phyloP scores from a whole-genome alignment of 1,140 invertebrate genomes.

The Sogatella furcifera region DNA sequence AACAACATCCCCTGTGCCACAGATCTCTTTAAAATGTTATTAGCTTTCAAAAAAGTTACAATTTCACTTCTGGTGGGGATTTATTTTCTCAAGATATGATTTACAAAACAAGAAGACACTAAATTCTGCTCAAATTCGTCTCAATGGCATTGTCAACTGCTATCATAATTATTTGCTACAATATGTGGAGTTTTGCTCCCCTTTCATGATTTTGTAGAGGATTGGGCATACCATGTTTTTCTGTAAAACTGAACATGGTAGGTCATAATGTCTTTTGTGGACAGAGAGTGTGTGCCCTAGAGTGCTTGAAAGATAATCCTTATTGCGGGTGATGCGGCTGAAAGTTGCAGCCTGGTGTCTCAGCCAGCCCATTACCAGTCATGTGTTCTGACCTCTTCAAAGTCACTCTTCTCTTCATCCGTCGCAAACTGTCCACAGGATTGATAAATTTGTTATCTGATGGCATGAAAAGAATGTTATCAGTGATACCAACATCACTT shows the following conservation, averaged over 20 bases:
- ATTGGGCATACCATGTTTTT: slow-evolving; percentile 6
- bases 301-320: slow-evolving; percentile 1
- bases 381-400: not conserved
- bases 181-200: too few species aligned
- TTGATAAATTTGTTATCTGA: not conserved
- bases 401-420: not conserved
- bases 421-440: not conserved
- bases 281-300: slow-evolving; percentile 6
- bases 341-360: slow-evolving; percentile 9
- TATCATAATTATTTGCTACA: too few species aligned
- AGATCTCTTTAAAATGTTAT: too few species aligned
- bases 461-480: not conserved
- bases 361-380: slow-evolving; percentile 3
- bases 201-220: not conserved
- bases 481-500: not conserved
- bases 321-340: not conserved
- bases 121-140: too few species aligned
- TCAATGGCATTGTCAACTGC: too few species aligned
- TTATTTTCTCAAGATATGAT: too few species aligned
- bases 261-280: slow-evolving; percentile 5
- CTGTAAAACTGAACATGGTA: not conserved
- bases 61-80: too few species aligned
- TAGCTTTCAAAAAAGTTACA: too few species aligned
- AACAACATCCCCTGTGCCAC: too few species aligned
- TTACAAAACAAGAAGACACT: too few species aligned